Percentiles rank a stretch among this genome's conserved stretches.
Evolutionary conservation across 2,797 vertebrate genomes (phyloP).

Genomic region (Chanos chanos): DNA sequence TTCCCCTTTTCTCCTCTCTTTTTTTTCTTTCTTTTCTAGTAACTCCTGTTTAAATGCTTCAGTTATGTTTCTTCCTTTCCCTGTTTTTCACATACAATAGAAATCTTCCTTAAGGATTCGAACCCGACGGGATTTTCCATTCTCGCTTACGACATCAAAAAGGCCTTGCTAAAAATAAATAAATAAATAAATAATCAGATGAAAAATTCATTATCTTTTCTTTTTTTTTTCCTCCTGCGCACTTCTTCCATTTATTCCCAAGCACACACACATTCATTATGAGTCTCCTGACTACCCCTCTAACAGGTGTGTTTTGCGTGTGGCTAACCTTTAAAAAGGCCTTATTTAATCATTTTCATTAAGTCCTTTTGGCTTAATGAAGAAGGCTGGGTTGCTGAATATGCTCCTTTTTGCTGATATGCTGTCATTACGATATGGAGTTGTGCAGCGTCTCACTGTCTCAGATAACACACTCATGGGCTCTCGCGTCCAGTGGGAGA

Average conservation of each 20-base stretch:
- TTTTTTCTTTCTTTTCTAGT: constrained; percentile 14
- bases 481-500: not conserved
- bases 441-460: constrained; percentile 21
- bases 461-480: constrained; percentile 26
- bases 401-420: too few species aligned
- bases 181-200: not conserved
- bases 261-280: constrained; percentile 25
- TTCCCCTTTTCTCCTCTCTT: constrained; percentile 6
- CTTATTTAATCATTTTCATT: constrained; percentile 44
- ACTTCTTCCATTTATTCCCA: constrained; percentile 11
- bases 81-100: constrained; percentile 14
- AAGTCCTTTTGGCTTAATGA: constrained; percentile 49
- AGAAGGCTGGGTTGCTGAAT: constrained; percentile 41
- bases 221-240: not conserved
- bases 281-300: constrained; percentile 8
- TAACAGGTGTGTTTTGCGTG: constrained; percentile 38
- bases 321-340: constrained; percentile 40
- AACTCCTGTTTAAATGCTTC: constrained; percentile 1
- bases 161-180: not conserved
- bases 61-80: constrained; percentile 8
- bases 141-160: too few species aligned
- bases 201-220: constrained; percentile 23
- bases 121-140: too few species aligned
- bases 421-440: constrained; percentile 38
- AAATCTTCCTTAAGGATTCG: not conserved